Evolutionary conservation across 2,797 vertebrate species (phyloP).

Genomic region (Sarcophilus harrisii): DNA sequence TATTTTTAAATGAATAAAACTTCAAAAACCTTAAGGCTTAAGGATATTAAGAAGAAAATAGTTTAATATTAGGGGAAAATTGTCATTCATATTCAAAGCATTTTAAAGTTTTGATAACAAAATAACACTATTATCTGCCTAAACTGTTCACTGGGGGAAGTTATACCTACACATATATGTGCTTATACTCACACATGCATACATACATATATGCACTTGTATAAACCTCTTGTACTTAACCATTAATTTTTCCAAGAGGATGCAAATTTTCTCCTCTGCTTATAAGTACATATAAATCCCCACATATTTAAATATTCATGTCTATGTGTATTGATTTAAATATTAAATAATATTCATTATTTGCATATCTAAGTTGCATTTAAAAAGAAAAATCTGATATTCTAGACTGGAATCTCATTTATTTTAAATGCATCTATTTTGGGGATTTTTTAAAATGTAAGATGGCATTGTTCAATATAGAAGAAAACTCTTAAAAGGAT

Average conservation of each 20-base stretch:
- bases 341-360: conserved; percentile 6
- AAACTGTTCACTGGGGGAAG: not conserved
- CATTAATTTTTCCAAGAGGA: conserved; percentile 48
- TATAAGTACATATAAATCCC: conserved; percentile 28
- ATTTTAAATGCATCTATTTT: conserved; percentile 38
- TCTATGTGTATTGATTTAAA: not conserved
- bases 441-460: conserved; percentile 41
- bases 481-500: conserved; percentile 63
- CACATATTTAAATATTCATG: not conserved
- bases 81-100: not conserved
- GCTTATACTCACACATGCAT: not conserved
- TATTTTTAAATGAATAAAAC: not conserved
- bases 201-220: not conserved
- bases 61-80: not conserved
- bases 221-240: not conserved
- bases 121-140: not conserved
- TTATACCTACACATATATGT: not conserved
- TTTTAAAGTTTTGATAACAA: not conserved
- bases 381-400: conserved; percentile 17
- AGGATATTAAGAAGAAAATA: not conserved
- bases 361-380: conserved; percentile 37
- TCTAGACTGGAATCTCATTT: conserved; percentile 39
- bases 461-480: conserved; percentile 44
- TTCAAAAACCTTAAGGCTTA: not conserved
- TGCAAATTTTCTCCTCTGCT: conserved; percentile 32